Conservation (phyloP, 2,113 vertebrate species). For the Trogon surrucura region DNA sequence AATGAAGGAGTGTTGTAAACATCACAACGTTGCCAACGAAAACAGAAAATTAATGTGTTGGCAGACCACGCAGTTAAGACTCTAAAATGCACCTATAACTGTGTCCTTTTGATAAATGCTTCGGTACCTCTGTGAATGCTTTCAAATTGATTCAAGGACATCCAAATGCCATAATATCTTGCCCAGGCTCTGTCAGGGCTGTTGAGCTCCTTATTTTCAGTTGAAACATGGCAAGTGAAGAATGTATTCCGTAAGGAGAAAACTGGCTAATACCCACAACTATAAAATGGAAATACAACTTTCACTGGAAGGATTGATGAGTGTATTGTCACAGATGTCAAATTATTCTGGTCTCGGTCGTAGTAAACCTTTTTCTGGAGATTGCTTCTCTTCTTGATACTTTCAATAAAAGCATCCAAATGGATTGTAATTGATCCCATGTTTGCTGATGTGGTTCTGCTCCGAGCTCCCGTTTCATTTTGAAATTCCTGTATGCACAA, state of each 20-base stretch:
- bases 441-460: neutral
- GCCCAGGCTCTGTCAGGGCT: neutral
- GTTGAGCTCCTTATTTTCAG: neutral
- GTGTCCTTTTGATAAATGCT: slow-evolving; percentile 30
- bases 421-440: neutral
- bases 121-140: neutral
- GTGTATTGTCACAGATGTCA: neutral
- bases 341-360: neutral
- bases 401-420: neutral
- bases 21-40: neutral
- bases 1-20: slow-evolving; percentile 42
- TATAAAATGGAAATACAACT: neutral
- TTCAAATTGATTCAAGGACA: slow-evolving; percentile 40
- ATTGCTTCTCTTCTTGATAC: neutral
- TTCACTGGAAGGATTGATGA: neutral
- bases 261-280: neutral
- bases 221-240: neutral
- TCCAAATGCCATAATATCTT: neutral
- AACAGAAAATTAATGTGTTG: slow-evolving; percentile 32
- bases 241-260: neutral
- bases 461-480: fast-evolving
- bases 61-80: neutral
- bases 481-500: neutral
- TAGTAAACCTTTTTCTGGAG: neutral
- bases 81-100: neutral